phyloP scores from a whole-genome alignment of 2,888 invertebrate genomes.

The Chymomyza procnemis region DNA sequence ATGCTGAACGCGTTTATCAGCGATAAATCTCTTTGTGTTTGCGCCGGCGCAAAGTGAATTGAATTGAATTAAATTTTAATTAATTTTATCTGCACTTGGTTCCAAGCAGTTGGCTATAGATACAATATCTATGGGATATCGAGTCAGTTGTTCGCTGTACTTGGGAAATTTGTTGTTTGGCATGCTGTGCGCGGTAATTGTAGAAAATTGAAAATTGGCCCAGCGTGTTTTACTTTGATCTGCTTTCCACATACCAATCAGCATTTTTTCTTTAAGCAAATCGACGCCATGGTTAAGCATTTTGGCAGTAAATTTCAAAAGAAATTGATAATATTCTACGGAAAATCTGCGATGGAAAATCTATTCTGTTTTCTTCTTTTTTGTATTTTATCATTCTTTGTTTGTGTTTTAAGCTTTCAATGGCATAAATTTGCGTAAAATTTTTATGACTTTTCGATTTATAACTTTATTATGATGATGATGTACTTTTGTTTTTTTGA shows the following conservation, averaged over 20 bases:
- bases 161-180: slow-evolving; percentile 48
- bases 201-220: slow-evolving; percentile 70
- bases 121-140: background rate
- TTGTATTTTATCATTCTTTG: background rate
- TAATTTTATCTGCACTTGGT: slow-evolving; percentile 70
- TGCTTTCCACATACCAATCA: slow-evolving; percentile 17
- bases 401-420: background rate
- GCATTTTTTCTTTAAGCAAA: slow-evolving; percentile 70
- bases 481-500: background rate
- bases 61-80: slow-evolving; percentile 74
- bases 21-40: slow-evolving; percentile 74
- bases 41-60: slow-evolving; percentile 72
- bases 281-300: slow-evolving; percentile 75
- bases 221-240: slow-evolving; percentile 58
- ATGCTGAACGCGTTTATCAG: slow-evolving; percentile 71
- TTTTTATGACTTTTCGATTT: slow-evolving; percentile 61
- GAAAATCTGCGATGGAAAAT: background rate
- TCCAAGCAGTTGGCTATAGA: slow-evolving; percentile 29
- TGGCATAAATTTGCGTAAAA: slow-evolving; percentile 55
- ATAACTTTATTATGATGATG: slow-evolving; percentile 35
- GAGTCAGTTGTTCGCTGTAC: background rate
- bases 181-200: slow-evolving; percentile 52
- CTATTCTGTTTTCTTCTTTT: slow-evolving; percentile 19
- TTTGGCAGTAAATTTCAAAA: slow-evolving; percentile 73
- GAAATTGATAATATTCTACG: slow-evolving; percentile 60